Evolutionary conservation across 2,113 vertebrate genomes (phyloP).

Genomic region (Lonchura striata): DNA sequence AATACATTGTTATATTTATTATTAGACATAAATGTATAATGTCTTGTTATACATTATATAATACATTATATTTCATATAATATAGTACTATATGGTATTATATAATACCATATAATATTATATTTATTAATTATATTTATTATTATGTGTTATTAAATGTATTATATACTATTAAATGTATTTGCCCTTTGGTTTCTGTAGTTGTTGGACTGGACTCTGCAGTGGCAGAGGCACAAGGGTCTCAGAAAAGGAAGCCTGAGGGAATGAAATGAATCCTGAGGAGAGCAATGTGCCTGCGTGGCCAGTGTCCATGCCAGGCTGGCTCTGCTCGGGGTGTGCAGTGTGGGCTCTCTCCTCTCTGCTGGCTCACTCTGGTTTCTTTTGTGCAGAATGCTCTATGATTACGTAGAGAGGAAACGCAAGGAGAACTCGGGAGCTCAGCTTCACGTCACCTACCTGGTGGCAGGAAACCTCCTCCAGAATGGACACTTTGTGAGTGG

Average conservation of each 20-base stretch:
- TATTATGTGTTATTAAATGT: too few relatives aligned
- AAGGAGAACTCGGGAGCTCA: constrained; percentile 85
- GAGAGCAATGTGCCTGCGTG: background rate
- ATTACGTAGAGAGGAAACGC: constrained; percentile 91
- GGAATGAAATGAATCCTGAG: too few relatives aligned
- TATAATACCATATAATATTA: too few relatives aligned
- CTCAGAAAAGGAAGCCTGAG: background rate
- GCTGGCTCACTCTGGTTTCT: background rate
- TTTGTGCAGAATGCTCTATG: constrained; percentile 87
- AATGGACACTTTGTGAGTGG: constrained; percentile 83
- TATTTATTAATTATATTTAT: too few relatives aligned
- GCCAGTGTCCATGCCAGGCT: background rate
- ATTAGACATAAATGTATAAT: too few relatives aligned
- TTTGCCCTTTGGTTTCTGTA: background rate
- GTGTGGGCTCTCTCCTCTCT: background rate
- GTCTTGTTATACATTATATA: too few relatives aligned
- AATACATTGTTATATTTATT: too few relatives aligned
- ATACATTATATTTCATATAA: too few relatives aligned
- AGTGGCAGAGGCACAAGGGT: background rate
- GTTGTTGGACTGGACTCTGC: background rate
- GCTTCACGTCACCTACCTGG: constrained; percentile 90
- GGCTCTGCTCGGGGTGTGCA: background rate
- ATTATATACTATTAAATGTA: fast-evolving
- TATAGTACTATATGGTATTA: too few relatives aligned
- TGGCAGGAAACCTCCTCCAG: constrained; percentile 84